Evolutionary conservation across 2,797 vertebrate species (phyloP), one percentile per base, ranked within the genome.

Genomic region (Jordanella pulchra): DNA sequence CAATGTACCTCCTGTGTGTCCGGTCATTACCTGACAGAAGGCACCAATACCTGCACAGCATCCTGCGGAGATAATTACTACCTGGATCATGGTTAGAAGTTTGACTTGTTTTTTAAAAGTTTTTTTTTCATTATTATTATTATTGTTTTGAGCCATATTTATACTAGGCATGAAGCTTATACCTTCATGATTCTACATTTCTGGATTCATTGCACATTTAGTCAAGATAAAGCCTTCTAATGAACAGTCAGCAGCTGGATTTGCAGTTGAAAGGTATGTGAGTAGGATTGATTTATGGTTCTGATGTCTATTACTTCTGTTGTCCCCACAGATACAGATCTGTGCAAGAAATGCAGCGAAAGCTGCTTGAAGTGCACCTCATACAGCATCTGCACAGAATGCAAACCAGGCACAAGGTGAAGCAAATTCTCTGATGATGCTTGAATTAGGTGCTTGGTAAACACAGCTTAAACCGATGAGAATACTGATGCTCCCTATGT

Each of bases 381-480:
- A 79, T 93, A 91, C 83, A 96, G 95, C 84, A 94, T 95, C 86
- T 99, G 97, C 89, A 97, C 95, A 32, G 96, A 97, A 93, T 99
- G 98, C 92, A 95, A 90, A 91, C 93, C 95, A 73, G 96, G 96
- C 83, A 92, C 96, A 84, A 98, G 97, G 98, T 99, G 95, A 96
- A 90, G 63, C 28, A 50, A 73, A 77, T 50, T 75, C 81, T 89
- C 85, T 55, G 73, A 87, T 85, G 76, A 77, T 76, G 68, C 70
- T 82, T 65, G 81, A 83, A 87, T 87, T 66, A 85, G 84, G 75
- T 82, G 75, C 78, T 86, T 50, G 3, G 85, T 82, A 87, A 89
- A 87, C 82, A 79, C 70, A 12, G 68, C 79, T 82, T 47, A 61
- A 55, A 69, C 70, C 23, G 4, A 76, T n/a, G 69, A 79, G 78